These are phyloP conservation scores for Podocnemis expansa DNA, from an alignment of 2,113 vertebrate species.

Conservation along the genomic window DNA sequence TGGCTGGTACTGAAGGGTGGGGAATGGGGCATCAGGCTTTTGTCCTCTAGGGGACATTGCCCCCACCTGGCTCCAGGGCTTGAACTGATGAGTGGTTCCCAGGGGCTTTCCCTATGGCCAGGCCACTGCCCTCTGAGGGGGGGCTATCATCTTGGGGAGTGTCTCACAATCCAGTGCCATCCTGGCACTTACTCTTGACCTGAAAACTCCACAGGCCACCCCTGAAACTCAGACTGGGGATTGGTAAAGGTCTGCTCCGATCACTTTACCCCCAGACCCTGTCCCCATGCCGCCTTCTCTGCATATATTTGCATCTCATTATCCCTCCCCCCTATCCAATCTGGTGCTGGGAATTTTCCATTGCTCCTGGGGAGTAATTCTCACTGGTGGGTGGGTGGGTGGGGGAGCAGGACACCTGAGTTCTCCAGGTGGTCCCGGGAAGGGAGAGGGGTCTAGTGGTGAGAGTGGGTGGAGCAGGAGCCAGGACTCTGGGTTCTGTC, in stretches of 20 bases:
- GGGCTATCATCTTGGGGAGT: background rate
- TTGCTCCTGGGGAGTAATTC: background rate
- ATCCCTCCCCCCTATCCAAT: background rate
- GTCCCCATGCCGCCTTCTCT: background rate
- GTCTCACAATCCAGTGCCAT: background rate
- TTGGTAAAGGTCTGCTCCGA: background rate
- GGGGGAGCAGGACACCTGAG: background rate
- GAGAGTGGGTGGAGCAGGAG: no score
- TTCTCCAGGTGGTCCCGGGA: no score
- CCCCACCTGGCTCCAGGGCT: no score
- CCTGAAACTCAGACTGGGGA: background rate
- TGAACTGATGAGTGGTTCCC: no score
- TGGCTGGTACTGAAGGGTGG: background rate
- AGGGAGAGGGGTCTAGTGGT: no score
- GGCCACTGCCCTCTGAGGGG: no score
- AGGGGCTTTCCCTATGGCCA: no score
- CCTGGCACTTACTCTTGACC: no score
- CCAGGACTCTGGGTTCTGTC: no score
- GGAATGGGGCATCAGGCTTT: background rate
- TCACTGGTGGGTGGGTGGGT: background rate
- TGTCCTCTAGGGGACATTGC: no score
- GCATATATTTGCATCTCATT: slow-evolving; percentile 20
- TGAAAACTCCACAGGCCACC: background rate
- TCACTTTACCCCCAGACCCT: background rate
- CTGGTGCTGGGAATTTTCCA: background rate